Percentiles rank a stretch among this genome's conserved stretches.
Evolutionary conservation across 2,113 vertebrate genomes (phyloP).

Genomic region (Pelodiscus sinensis): DNA sequence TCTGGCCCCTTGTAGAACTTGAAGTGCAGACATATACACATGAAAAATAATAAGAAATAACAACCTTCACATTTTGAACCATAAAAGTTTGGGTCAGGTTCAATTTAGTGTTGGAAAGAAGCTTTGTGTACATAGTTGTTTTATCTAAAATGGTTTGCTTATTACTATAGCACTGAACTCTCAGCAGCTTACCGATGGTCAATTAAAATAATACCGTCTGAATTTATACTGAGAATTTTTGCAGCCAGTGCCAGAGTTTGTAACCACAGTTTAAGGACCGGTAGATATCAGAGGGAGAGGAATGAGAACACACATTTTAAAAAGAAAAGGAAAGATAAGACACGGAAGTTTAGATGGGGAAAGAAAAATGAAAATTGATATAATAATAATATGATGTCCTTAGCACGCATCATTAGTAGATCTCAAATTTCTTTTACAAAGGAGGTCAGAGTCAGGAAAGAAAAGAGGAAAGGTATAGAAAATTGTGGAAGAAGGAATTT

Average conservation of each 20-base stretch:
- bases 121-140: conserved; percentile 6
- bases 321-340: neutral
- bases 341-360: neutral
- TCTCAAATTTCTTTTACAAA: neutral
- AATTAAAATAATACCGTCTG: conserved; percentile 32
- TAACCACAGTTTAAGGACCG: conserved; percentile 4
- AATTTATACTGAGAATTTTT: conserved; percentile 23
- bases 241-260: conserved; percentile 5
- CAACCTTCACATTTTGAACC: neutral
- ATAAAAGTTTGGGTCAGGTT: conserved; percentile 43
- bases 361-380: neutral
- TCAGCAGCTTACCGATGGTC: conserved; percentile 21
- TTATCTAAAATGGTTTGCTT: conserved; percentile 49
- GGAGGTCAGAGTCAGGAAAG: accelerated
- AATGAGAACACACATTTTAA: neutral
- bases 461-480: neutral
- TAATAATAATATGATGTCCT: neutral
- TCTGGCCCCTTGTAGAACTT: neutral
- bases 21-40: neutral
- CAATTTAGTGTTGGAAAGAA: conserved; percentile 34
- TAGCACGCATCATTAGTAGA: neutral
- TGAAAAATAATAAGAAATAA: conserved; percentile 10
- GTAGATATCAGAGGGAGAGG: neutral
- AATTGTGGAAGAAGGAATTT: neutral
- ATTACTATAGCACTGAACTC: conserved; percentile 17